phyloP scores from a whole-genome alignment of 2,113 vertebrate species.

The Nothoprocta pentlandii region DNA sequence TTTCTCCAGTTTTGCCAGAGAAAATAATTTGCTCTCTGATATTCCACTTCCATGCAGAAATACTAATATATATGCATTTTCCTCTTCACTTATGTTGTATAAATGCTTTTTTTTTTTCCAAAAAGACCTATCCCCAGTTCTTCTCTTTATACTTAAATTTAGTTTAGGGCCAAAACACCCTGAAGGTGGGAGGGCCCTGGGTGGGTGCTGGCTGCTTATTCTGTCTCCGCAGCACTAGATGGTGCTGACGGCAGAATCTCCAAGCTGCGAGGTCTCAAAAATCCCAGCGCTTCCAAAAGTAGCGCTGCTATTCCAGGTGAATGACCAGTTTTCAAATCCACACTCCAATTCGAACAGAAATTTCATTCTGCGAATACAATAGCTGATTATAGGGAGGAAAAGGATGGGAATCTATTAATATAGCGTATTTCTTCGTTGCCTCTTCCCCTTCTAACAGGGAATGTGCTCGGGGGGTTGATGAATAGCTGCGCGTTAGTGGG shows the following conservation, averaged over 20 bases:
- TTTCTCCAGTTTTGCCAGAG: background rate
- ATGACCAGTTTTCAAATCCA: background rate
- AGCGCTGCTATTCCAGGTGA: background rate
- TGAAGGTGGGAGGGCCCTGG: background rate
- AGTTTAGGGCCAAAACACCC: background rate
- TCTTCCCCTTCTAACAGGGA: background rate
- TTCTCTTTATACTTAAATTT: background rate
- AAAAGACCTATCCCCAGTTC: background rate
- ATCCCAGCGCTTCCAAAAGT: background rate
- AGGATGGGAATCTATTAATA: background rate
- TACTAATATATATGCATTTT: background rate
- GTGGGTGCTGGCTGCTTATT: background rate
- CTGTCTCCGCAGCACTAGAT: constrained; percentile 60
- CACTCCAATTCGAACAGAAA: background rate
- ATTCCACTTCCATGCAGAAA: background rate
- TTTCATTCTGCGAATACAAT: background rate
- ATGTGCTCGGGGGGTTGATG: background rate
- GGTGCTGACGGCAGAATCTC: constrained; percentile 63
- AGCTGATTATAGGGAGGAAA: too few species aligned
- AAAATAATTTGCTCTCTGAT: background rate
- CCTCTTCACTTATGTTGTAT: background rate
- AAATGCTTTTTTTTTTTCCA: background rate
- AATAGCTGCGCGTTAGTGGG: background rate
- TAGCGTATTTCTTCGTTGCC: background rate
- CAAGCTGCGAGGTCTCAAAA: background rate